A percentile compares a stretch with the other conserved stretches of the same genome.
phyloP scores from a whole-genome alignment of 2,797 vertebrate genomes.

The Sebastes hopkinsi region DNA sequence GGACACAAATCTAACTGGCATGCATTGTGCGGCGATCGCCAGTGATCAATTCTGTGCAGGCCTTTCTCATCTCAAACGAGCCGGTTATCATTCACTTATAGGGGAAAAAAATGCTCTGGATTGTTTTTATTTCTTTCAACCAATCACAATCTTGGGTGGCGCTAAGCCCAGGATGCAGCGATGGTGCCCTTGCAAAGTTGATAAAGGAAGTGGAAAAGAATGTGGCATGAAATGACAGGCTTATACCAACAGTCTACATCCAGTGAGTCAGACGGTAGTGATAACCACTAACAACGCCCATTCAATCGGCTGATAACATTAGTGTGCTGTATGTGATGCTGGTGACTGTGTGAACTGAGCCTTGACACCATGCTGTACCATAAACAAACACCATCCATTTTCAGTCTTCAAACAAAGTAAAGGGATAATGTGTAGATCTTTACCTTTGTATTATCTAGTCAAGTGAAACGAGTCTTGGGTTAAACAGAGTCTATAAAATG shows the following conservation, averaged over 20 bases:
- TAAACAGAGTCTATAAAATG: not conserved
- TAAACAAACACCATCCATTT: no score
- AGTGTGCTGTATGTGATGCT: not conserved
- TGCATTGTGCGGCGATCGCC: no score
- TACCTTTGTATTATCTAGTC: not conserved
- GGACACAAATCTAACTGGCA: no score
- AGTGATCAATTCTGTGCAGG: no score
- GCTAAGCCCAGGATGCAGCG: not conserved
- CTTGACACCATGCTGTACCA: no score
- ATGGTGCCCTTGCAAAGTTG: not conserved
- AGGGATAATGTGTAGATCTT: not conserved
- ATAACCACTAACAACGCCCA: not conserved
- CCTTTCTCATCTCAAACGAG: no score
- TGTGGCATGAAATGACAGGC: no score
- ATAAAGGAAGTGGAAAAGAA: not conserved
- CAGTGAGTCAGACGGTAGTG: not conserved
- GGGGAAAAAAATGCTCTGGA: no score
- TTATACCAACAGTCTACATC: not conserved
- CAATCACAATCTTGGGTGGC: not conserved
- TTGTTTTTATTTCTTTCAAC: not conserved
- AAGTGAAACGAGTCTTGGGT: not conserved
- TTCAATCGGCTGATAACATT: not conserved
- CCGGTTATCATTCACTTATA: no score
- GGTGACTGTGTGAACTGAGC: not conserved
- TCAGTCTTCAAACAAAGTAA: not conserved